Evolutionary conservation across 2,113 vertebrate species (phyloP).

Genomic region (Carlito syrichta): DNA sequence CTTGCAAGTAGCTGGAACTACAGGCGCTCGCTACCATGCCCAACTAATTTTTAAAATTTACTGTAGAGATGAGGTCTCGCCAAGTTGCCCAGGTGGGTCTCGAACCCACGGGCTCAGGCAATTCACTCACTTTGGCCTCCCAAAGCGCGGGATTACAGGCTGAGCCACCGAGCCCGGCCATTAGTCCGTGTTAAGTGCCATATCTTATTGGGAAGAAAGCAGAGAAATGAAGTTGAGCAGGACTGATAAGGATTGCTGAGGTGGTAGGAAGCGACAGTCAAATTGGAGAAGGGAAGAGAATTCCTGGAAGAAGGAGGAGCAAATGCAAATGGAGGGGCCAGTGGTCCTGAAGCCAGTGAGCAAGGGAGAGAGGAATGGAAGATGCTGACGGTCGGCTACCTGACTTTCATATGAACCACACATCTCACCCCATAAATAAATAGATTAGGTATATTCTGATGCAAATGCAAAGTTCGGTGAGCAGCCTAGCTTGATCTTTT

Average conservation of each 20-base stretch:
- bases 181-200: neutral
- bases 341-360: neutral
- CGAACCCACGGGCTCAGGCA: too few species aligned
- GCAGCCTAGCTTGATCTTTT: neutral
- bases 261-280: rapidly evolving
- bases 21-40: too few species aligned
- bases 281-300: neutral
- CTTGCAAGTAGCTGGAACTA: too few species aligned
- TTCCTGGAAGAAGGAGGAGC: neutral
- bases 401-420: neutral
- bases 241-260: neutral
- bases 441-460: neutral
- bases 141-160: too few species aligned
- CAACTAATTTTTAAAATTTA: too few species aligned
- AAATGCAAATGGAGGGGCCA: neutral
- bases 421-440: neutral
- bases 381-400: neutral
- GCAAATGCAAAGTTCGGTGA: neutral
- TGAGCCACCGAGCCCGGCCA: too few species aligned
- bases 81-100: too few species aligned
- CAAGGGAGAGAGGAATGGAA: neutral
- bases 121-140: too few species aligned
- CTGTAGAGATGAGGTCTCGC: too few species aligned
- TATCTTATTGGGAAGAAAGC: neutral
- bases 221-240: neutral